Conservation (phyloP, 2,113 vertebrate genomes). For the Corythornis vintsioides region DNA sequence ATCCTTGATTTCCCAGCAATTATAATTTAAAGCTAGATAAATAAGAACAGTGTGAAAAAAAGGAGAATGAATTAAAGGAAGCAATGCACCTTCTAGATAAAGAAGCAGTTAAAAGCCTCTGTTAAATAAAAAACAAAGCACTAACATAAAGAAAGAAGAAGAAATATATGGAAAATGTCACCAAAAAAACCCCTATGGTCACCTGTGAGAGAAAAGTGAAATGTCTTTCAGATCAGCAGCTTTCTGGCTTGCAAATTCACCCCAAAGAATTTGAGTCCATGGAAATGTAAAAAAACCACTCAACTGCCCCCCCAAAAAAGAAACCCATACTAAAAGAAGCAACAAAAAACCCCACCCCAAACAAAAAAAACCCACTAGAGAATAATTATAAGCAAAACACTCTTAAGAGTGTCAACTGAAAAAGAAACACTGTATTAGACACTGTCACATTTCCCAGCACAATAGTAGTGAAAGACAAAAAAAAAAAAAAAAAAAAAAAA, state of each 20-base stretch:
- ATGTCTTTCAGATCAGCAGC: background rate
- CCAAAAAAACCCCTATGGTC: background rate
- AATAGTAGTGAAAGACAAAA: conserved; percentile 27
- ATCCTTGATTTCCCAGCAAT: background rate
- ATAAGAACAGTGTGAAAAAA: background rate
- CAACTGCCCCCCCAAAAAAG: background rate
- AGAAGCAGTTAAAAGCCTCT: background rate
- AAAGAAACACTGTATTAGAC: background rate
- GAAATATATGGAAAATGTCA: background rate
- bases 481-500: background rate
- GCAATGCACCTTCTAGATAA: background rate
- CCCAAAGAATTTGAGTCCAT: background rate
- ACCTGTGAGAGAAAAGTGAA: background rate
- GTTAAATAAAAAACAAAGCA: background rate
- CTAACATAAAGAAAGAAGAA: background rate
- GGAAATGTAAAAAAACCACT: background rate
- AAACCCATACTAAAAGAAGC: background rate
- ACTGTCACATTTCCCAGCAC: background rate
- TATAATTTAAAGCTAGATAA: background rate
- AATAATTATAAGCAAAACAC: background rate
- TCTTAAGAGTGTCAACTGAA: background rate
- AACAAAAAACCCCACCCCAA: background rate
- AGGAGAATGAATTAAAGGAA: background rate
- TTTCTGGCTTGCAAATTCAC: background rate
- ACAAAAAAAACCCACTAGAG: background rate